Evolutionary conservation across 2,113 vertebrate genomes (phyloP).

Genomic region (Propithecus coquereli): DNA sequence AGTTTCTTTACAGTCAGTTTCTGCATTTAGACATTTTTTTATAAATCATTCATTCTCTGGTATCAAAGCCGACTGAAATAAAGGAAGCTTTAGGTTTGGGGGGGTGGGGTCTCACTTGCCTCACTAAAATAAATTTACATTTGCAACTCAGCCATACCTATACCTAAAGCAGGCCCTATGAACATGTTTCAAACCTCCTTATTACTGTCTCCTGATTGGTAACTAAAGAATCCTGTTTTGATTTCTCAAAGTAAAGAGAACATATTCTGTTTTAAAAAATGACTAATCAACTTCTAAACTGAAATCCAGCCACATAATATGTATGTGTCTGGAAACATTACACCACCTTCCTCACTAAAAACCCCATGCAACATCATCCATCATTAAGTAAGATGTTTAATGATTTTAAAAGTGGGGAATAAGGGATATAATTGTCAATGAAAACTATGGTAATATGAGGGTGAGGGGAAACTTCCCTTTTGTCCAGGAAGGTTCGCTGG

Average conservation of each 20-base stretch:
- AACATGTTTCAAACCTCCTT: too few relatives aligned
- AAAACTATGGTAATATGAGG: not conserved
- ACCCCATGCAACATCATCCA: not conserved
- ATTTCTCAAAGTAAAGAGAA: not conserved
- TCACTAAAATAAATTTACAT: not conserved
- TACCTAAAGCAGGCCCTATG: not conserved
- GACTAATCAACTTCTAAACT: not conserved
- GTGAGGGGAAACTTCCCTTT: too few relatives aligned
- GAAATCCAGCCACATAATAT: not conserved
- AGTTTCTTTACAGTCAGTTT: not conserved
- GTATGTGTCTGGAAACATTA: not conserved
- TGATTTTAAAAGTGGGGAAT: not conserved
- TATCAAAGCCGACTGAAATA: not conserved
- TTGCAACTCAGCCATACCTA: not conserved
- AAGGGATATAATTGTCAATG: constrained; percentile 8
- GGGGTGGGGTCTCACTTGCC: not conserved
- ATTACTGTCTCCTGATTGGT: not conserved
- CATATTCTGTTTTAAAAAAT: not conserved
- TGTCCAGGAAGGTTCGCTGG: too few relatives aligned
- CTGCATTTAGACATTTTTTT: not conserved
- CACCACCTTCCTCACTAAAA: not conserved
- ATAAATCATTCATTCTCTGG: not conserved
- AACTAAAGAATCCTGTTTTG: not conserved
- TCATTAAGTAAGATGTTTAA: not conserved
- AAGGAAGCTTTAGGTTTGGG: not conserved